A percentile compares a stretch with the other conserved stretches of the same genome.
phyloP scores from a whole-genome alignment of 2,888 invertebrate genomes.

The Lithodes maja region DNA sequence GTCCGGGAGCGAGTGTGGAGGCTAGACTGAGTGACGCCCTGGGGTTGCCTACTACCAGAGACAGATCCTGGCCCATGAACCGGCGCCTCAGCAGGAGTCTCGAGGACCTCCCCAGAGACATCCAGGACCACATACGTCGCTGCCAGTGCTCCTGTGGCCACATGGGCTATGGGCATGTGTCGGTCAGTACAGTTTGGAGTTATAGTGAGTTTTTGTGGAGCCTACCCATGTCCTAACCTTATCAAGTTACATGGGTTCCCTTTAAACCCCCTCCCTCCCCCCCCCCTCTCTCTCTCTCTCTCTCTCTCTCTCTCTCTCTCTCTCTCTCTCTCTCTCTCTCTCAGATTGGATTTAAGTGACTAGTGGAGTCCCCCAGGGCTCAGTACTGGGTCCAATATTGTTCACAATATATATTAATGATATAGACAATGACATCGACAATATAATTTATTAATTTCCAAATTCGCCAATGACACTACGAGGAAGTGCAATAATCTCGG shows the following conservation, averaged over 20 bases:
- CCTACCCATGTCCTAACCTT: background rate
- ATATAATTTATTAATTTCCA: too few relatives aligned
- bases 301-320: background rate
- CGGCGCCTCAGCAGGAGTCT: conserved; percentile 30
- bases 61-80: background rate
- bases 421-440: too few relatives aligned
- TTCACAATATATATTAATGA: background rate
- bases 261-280: background rate
- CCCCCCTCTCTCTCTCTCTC: conserved; percentile 8
- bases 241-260: too few relatives aligned
- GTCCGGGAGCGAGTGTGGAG: conserved; percentile 10
- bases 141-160: conserved; percentile 28
- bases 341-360: background rate
- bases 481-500: background rate
- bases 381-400: background rate
- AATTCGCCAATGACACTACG: background rate
- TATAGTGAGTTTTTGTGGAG: background rate
- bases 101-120: conserved; percentile 15
- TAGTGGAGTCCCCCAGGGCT: background rate
- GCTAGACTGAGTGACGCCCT: conserved; percentile 32
- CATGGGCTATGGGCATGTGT: conserved; percentile 23
- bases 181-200: background rate
- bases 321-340: background rate
- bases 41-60: background rate
- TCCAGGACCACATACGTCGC: conserved; percentile 29